These are phyloP conservation scores for Acomys russatus DNA, from an alignment of 2,797 vertebrate genomes.

Conservation along the genomic window DNA sequence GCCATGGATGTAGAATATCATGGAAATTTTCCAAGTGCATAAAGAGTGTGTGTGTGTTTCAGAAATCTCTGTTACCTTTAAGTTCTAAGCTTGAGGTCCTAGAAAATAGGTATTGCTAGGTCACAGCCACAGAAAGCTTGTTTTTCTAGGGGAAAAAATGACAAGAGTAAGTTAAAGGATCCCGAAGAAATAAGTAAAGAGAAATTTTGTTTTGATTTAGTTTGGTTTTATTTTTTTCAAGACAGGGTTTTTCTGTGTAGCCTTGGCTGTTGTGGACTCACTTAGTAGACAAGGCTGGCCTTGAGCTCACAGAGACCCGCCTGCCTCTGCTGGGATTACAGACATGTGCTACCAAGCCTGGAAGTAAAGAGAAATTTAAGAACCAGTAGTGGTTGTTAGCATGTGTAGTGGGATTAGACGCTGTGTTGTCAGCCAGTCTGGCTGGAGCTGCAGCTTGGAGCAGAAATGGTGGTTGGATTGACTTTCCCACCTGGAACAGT, in stretches of 20 bases:
- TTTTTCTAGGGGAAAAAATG: slow-evolving; percentile 13
- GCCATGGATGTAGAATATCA: slow-evolving; percentile 31
- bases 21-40: background rate
- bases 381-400: background rate
- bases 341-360: no score
- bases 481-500: background rate
- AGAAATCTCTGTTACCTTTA: slow-evolving; percentile 38
- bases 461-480: background rate
- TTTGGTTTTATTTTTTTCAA: no score
- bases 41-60: background rate
- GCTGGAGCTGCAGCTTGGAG: background rate
- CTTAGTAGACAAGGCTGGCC: no score
- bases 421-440: background rate
- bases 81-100: background rate
- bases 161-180: slow-evolving; percentile 29
- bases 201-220: background rate
- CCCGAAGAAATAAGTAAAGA: background rate
- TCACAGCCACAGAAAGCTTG: background rate
- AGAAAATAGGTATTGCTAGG: background rate
- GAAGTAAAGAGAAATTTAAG: background rate
- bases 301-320: no score
- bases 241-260: no score
- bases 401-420: background rate
- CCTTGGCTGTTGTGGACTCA: no score
- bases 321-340: no score